A percentile compares a stretch with the other conserved stretches of the same genome.
phyloP scores from a whole-genome alignment of 2,888 invertebrate species.

The Drosophila vallismaia region DNA sequence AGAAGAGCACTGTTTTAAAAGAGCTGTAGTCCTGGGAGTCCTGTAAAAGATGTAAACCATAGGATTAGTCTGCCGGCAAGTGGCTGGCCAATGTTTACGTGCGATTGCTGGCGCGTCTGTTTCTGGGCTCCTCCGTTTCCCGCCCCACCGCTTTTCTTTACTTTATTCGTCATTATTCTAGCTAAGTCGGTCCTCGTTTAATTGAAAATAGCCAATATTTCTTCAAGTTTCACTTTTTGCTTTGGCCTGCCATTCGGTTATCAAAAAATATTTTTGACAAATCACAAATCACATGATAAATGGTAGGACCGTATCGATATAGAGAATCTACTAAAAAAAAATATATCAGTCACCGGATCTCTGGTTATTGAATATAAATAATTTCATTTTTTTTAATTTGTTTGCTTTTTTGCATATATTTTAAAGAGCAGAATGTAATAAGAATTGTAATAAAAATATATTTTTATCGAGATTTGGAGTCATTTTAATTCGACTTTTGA shows the following conservation, averaged over 20 bases:
- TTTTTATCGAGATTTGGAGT: no score
- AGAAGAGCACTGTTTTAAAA: slow-evolving; percentile 90
- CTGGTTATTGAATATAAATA: no score
- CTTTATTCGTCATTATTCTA: slow-evolving; percentile 58
- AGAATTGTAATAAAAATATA: no score
- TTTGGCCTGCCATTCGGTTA: slow-evolving; percentile 49
- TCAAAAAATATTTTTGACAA: slow-evolving; percentile 37
- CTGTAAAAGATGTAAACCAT: slow-evolving; percentile 54
- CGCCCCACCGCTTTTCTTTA: slow-evolving; percentile 51
- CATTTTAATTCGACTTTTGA: no score
- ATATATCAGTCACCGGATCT: no score
- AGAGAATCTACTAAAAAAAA: neutral
- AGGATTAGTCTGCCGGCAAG: slow-evolving; percentile 47
- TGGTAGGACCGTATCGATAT: slow-evolving; percentile 14
- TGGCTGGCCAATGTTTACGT: slow-evolving; percentile 44
- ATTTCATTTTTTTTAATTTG: no score
- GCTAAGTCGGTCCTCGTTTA: slow-evolving; percentile 6
- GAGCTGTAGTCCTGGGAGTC: slow-evolving; percentile 87
- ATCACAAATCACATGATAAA: slow-evolving; percentile 67
- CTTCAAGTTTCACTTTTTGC: slow-evolving; percentile 46
- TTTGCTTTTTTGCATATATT: no score
- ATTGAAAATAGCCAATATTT: slow-evolving; percentile 23
- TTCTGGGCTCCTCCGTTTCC: slow-evolving; percentile 31
- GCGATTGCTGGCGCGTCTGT: slow-evolving; percentile 52
- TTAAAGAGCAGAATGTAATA: no score